Evolutionary conservation across 2,113 vertebrate species (phyloP).

Genomic region (Microtus oregoni): DNA sequence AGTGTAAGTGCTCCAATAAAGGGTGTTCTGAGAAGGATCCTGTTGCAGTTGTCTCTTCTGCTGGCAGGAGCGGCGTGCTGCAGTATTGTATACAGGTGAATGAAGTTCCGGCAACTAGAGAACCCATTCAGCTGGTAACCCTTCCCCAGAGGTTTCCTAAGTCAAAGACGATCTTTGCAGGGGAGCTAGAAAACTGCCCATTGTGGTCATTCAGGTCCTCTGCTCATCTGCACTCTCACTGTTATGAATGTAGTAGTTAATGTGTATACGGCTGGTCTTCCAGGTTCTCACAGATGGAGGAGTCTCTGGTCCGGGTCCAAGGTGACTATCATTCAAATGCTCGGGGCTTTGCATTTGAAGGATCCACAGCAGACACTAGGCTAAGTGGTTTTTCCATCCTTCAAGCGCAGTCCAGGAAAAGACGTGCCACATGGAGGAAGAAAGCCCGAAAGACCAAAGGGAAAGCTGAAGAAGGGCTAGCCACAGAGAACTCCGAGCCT

Average conservation of each 20-base stretch:
- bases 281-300: conserved; percentile 15
- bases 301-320: conserved; percentile 30
- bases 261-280: background rate
- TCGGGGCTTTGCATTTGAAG: conserved; percentile 37
- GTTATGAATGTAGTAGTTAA: background rate
- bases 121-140: background rate
- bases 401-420: conserved; percentile 60
- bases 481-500: conserved; percentile 38
- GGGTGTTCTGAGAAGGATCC: too few species aligned
- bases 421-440: conserved; percentile 33
- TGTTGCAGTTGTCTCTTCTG: too few species aligned
- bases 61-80: too few species aligned
- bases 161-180: background rate
- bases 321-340: conserved; percentile 3
- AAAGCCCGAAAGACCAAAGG: conserved; percentile 44
- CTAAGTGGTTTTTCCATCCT: conserved; percentile 55
- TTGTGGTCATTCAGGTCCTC: background rate
- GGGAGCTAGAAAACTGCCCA: conserved; percentile 4
- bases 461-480: conserved; percentile 35
- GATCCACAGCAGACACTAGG: conserved; percentile 53
- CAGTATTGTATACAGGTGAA: background rate
- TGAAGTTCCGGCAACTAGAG: conserved; percentile 4
- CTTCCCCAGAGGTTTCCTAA: background rate
- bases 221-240: background rate
- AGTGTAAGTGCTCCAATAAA: too few species aligned